These are phyloP conservation scores for Natator depressus DNA, from an alignment of 2,113 vertebrate genomes.

Conservation along the genomic window DNA sequence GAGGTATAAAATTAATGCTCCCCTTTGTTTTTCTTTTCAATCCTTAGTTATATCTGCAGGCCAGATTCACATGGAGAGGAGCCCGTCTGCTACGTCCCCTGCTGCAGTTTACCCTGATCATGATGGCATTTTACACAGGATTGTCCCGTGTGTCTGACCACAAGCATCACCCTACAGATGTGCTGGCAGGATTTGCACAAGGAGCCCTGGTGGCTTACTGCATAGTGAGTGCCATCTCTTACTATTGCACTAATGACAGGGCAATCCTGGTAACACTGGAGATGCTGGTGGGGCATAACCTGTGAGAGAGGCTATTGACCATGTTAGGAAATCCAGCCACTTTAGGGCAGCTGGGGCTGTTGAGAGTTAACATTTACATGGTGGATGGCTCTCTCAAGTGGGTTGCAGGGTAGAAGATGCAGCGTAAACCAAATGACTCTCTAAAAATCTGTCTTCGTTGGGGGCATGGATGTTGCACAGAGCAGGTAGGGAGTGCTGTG, in stretches of 20 bases:
- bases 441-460: not conserved
- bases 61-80: slow-evolving; percentile 94
- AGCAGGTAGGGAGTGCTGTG: not conserved
- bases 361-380: not conserved
- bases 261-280: fast-evolving
- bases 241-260: not conserved
- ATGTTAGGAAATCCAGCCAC: not conserved
- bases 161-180: slow-evolving; percentile 94
- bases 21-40: not conserved
- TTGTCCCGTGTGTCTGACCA: slow-evolving; percentile 94
- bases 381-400: not conserved
- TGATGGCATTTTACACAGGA: slow-evolving; percentile 98
- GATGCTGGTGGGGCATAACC: not conserved
- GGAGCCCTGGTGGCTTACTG: slow-evolving; percentile 95
- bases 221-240: slow-evolving; percentile 84
- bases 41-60: slow-evolving; percentile 93
- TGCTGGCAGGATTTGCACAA: slow-evolving; percentile 92
- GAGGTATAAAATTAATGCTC: fast-evolving
- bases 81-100: slow-evolving; percentile 93
- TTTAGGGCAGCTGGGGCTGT: fast-evolving
- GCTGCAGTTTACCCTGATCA: slow-evolving; percentile 96
- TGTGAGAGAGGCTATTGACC: not conserved
- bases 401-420: not conserved
- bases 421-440: not conserved
- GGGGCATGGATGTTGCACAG: not conserved